These are phyloP conservation scores for Phainopepla nitens DNA, from an alignment of 2,113 vertebrate genomes.

Conservation along the genomic window DNA sequence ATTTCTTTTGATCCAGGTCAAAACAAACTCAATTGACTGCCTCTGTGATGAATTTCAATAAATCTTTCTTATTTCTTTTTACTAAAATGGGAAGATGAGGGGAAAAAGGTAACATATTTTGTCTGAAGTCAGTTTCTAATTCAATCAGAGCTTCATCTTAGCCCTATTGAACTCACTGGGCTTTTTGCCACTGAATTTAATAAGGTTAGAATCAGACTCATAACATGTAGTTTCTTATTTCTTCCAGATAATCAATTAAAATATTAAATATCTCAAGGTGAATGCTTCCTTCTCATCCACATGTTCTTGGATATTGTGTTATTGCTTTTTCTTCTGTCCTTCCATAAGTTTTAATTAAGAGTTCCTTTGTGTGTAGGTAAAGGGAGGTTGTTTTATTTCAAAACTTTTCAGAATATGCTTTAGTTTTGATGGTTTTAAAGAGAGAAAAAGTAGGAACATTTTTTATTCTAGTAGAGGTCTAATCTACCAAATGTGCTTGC, in stretches of 20 bases:
- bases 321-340: not conserved
- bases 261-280: slow-evolving; percentile 15
- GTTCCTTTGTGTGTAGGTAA: not conserved
- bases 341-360: not conserved
- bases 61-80: not conserved
- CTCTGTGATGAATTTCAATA: not conserved
- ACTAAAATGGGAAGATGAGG: not conserved
- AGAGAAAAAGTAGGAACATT: not conserved
- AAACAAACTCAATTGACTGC: not conserved
- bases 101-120: not conserved
- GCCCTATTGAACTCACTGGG: not conserved
- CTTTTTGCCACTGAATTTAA: slow-evolving; percentile 32
- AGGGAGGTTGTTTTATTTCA: not conserved
- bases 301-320: not conserved
- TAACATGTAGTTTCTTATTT: not conserved
- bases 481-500: not conserved
- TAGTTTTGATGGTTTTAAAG: not conserved
- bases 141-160: slow-evolving; percentile 9
- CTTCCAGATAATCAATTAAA: slow-evolving; percentile 53
- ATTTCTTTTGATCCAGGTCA: not conserved
- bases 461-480: not conserved
- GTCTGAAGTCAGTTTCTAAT: slow-evolving; percentile 35
- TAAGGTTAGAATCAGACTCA: not conserved
- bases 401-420: not conserved
- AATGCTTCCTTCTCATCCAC: not conserved